Base-by-base conservation (phyloP, 2,888 invertebrate species). In the Macrosoma leucophasiata region DNA sequence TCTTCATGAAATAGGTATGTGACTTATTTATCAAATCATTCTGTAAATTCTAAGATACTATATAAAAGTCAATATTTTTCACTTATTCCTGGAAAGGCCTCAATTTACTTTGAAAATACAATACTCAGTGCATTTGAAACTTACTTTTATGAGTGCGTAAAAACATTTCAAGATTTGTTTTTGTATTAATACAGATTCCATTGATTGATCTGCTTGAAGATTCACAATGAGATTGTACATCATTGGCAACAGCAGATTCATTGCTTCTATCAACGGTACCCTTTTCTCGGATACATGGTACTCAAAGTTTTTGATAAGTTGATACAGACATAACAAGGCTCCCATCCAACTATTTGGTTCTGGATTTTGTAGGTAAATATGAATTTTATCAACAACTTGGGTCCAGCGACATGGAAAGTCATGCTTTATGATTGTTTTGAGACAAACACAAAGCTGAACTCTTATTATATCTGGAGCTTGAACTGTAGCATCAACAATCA, bases 331-430 rank as follows among this genome's bases (percentile, higher is more conserved):
- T 33, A 96, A 79, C 3, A 98, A 87, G 27, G 97, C 95, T 29
- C 97, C 98, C 78, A 94, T 92, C 95, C 95, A 96, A 35, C 91
- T 90, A 46, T 87, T 88, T 1, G 91, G 89, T 62, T 96, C 95
- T n/a, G 93, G 91, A 77, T 93, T 95, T 78, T 96, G 94, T 39
- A 99, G 85, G 70, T 95, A 97, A 59, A 95, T 91, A 58, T 93
- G 93, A 45, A 99, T 93, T 86, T 97, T 97, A 66, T 98, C 97
- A 6, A 97, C 95, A 45, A 98, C 91, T 68, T 94, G 94, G 1
- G 97, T 94, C 97, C 98, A 98, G 50, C 94, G 88, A 27, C 91
- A 91, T 3, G 99, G 98, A 69, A 97, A 99, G 71, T 99, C 99
- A 68, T 92, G 89, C 70, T 97, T 97, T 25, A 98, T 93, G 45